Evolutionary conservation across 2,888 invertebrate genomes (phyloP), one percentile per base, ranked within the genome.

Genomic region (Drosophila peninsularis): DNA sequence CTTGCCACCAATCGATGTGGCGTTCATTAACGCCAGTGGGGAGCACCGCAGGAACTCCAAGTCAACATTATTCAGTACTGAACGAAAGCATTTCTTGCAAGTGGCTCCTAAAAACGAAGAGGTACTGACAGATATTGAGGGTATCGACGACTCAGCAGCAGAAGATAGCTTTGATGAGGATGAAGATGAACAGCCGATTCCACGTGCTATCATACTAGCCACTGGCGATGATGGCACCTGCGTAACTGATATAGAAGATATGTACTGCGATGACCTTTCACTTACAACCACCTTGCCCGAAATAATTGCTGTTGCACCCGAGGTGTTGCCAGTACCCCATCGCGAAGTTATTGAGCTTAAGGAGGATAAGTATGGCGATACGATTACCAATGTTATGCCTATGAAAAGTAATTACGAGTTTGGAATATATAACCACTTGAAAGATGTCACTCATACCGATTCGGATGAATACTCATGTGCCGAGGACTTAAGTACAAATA

Each of bases 61-160:
- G 36, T 68, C 80, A 19, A 85, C 71, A 17, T 66, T 75, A 27
- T 41, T 71, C 5, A 49, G 55, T 5, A n/a, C 49, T 1, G 78
- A 60, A 11, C 78, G 54, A n/a, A 79, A 67, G 24, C 62, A 79
- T 5, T 90, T 90, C 49, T 64, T 92, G 1, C 79, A 80, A 50
- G 71, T 90, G 3, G 63, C 74, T 6, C 44, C 71, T 3, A 80
- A 53, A 19, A 71, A 81, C 34, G 93, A 93, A 34, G 93, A 93
- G 47, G 91, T 90, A 1, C 24, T 92, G 3, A 94, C 94, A 6
- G 94, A 94, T 79, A 86, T 93, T 17, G 94, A 94, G 82, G 92
- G 92, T 71, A 83, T 94, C n/a, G 92, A 93, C 58, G 90, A 92
- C 36, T 92, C 92, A 0, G 87, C 89, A 0, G 91, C 88, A 17